Evolutionary conservation across 2,797 vertebrate genomes (phyloP).

Genomic region (Hemibagrus guttatus): DNA sequence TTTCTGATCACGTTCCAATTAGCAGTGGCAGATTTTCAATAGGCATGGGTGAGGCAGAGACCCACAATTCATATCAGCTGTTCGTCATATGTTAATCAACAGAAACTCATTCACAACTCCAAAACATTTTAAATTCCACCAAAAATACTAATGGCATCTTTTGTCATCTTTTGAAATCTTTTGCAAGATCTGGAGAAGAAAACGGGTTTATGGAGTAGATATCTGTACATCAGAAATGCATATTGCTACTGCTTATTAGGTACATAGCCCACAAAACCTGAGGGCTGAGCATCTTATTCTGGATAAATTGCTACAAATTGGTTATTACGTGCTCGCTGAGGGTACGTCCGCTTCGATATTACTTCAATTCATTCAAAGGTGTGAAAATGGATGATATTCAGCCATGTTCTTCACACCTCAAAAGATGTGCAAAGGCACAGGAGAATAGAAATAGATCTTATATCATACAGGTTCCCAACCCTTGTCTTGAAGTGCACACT

Average conservation of each 20-base stretch:
- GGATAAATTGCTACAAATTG: background rate
- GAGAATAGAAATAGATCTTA: background rate
- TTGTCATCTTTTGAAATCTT: too few relatives aligned
- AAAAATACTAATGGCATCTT: background rate
- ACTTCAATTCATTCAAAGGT: background rate
- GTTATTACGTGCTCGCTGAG: background rate
- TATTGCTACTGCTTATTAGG: background rate
- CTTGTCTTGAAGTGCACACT: background rate
- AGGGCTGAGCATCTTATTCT: background rate
- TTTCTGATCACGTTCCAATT: background rate
- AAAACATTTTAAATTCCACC: background rate
- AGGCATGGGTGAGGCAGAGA: background rate
- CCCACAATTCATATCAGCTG: background rate
- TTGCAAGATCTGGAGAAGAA: too few relatives aligned
- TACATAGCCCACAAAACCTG: background rate
- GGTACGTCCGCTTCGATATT: background rate
- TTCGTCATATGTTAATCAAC: background rate
- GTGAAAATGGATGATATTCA: background rate
- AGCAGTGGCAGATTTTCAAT: background rate
- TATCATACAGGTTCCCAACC: background rate
- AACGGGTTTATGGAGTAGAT: too few relatives aligned
- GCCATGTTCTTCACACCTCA: background rate
- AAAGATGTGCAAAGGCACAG: background rate
- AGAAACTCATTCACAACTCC: background rate
- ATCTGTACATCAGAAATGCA: too few relatives aligned